These are phyloP conservation scores for Drosophila mayaguana DNA, from an alignment of 2,888 invertebrate species.

Conservation along the genomic window DNA sequence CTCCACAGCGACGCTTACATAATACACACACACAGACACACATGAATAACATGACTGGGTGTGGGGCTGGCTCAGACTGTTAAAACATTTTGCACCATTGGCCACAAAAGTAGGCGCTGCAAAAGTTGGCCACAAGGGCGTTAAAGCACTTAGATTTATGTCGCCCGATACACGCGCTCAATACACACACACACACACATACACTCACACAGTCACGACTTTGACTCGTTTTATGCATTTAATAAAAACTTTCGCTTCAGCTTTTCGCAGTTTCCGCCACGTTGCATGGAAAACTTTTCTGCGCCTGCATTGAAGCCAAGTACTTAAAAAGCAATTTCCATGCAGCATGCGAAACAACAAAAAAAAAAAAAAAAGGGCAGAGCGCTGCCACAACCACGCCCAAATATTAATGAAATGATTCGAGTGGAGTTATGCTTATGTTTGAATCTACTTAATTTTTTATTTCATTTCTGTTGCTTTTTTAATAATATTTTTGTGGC, in stretches of 20 bases:
- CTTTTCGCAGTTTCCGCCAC: constrained; percentile 52
- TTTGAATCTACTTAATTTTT: constrained; percentile 48
- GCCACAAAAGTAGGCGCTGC: constrained; percentile 73
- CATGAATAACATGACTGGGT: not conserved
- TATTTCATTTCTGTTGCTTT: constrained; percentile 3
- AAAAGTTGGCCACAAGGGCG: constrained; percentile 68
- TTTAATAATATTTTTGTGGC: constrained; percentile 53
- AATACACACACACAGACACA: constrained; percentile 21
- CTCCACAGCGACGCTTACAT: constrained; percentile 43
- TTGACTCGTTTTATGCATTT: constrained; percentile 75
- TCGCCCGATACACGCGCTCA: constrained; percentile 60
- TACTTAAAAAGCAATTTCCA: constrained; percentile 79
- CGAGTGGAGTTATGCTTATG: constrained; percentile 66
- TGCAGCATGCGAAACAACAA: constrained; percentile 25
- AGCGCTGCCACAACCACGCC: constrained; percentile 47
- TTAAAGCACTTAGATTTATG: constrained; percentile 79
- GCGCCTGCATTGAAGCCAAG: constrained; percentile 73
- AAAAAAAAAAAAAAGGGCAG: constrained; percentile 20
- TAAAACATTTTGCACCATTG: constrained; percentile 68
- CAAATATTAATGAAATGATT: constrained; percentile 78
- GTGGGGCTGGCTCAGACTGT: constrained; percentile 47
- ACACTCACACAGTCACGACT: constrained; percentile 45
- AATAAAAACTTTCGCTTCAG: constrained; percentile 75
- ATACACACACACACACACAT: constrained; percentile 23
- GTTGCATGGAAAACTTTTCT: constrained; percentile 64